Evolutionary conservation across 2,113 vertebrate genomes (phyloP).

Genomic region (Cochlearius cochlearius): DNA sequence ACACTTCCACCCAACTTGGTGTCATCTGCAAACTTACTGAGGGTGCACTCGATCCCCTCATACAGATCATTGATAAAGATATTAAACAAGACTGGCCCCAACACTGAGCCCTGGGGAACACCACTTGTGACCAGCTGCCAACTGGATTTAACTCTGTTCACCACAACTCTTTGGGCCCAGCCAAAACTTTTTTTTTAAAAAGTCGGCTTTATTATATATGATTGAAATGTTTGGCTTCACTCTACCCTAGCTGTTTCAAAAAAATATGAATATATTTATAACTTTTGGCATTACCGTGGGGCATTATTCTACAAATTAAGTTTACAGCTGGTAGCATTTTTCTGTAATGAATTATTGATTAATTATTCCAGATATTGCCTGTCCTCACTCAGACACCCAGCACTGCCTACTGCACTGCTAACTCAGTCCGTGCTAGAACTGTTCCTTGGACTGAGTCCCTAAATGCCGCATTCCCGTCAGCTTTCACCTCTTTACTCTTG

Average conservation of each 20-base stretch:
- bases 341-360: constrained; percentile 64
- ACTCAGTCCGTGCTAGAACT: not conserved
- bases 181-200: not conserved
- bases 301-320: constrained; percentile 46
- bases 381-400: not conserved
- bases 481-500: constrained; percentile 41
- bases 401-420: constrained; percentile 21
- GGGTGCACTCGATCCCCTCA: not conserved
- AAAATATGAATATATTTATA: constrained; percentile 13
- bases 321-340: constrained; percentile 51
- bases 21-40: not conserved
- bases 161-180: not conserved
- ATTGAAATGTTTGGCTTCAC: not conserved
- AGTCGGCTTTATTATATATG: not conserved
- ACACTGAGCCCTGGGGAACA: not conserved
- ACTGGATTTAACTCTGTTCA: not conserved
- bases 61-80: not conserved
- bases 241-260: not conserved
- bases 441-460: constrained; percentile 3
- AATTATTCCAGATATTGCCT: constrained; percentile 54
- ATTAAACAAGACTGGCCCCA: not conserved
- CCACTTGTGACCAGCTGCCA: not conserved
- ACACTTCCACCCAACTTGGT: not conserved
- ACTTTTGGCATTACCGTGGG: not conserved
- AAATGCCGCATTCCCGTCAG: not conserved